phyloP scores from a whole-genome alignment of 2,113 vertebrate species.

The Accipiter cooperii region DNA sequence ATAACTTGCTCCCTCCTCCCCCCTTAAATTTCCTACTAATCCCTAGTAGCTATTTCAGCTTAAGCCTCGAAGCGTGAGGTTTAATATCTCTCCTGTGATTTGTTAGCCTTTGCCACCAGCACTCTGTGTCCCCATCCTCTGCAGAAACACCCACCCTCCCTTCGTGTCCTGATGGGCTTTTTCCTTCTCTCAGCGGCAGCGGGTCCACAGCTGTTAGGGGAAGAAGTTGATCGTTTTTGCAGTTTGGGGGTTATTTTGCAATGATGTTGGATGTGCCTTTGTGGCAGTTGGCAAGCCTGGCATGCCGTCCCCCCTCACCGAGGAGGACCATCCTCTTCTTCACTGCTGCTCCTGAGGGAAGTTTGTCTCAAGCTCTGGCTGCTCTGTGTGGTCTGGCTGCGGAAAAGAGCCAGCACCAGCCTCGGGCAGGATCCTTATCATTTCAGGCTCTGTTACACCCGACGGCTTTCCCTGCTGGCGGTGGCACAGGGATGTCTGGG shows the following conservation, averaged over 20 bases:
- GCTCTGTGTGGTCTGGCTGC: not conserved
- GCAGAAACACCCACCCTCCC: not conserved
- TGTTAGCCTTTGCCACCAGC: not conserved
- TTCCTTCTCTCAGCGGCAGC: not conserved
- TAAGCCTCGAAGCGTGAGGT: constrained; percentile 14
- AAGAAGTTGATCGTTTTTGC: not conserved
- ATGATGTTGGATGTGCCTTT: not conserved
- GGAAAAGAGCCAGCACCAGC: not conserved
- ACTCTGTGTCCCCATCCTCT: not conserved
- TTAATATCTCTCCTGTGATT: constrained; percentile 36
- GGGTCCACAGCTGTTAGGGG: not conserved
- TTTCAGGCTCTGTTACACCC: not conserved
- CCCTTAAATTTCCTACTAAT: constrained; percentile 27
- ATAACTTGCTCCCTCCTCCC: not conserved
- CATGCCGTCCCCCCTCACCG: accelerated
- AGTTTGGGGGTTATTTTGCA: not conserved
- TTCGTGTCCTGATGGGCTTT: not conserved
- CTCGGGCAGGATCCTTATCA: not conserved
- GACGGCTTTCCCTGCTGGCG: not conserved
- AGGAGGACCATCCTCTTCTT: not conserved
- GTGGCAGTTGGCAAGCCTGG: not conserved
- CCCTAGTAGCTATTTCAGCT: constrained; percentile 24
- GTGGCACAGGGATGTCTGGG: not conserved
- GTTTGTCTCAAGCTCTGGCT: not conserved
- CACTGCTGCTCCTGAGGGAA: accelerated